Percentiles rank a stretch among this genome's conserved stretches.
Conservation (phyloP, 2,113 vertebrate genomes). For the Chamaea fasciata region DNA sequence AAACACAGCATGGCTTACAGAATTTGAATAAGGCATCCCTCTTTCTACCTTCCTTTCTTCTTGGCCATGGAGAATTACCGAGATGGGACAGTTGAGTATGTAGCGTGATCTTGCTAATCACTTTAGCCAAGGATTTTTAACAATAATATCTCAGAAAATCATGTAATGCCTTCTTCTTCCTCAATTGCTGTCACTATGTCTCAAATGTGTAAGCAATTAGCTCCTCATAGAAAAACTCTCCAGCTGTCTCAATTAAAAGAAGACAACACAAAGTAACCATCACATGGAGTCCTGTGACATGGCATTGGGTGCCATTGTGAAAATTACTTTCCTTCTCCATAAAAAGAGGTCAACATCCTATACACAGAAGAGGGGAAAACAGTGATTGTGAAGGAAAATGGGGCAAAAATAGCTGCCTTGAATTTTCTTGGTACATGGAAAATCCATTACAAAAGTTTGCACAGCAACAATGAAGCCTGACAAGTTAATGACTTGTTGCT, state of each 20-base stretch:
- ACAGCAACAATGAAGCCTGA: constrained; percentile 4
- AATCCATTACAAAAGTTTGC: constrained; percentile 21
- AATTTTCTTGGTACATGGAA: constrained; percentile 6
- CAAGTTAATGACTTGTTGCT: not conserved
- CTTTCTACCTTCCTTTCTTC: not conserved
- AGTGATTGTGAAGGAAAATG: not conserved
- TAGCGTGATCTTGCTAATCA: not conserved
- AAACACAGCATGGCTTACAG: not conserved
- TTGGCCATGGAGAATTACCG: accelerated
- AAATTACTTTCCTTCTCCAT: not conserved
- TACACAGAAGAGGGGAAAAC: not conserved
- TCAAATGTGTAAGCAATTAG: not conserved
- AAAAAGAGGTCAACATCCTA: not conserved
- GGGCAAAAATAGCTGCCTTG: not conserved
- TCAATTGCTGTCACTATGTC: not conserved
- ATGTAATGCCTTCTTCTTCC: not conserved
- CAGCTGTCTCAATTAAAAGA: not conserved
- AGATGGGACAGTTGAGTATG: not conserved
- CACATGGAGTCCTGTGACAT: accelerated
- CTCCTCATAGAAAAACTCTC: not conserved
- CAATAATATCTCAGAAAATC: not conserved
- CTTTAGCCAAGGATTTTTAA: not conserved
- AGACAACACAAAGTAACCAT: not conserved
- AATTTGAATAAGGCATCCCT: not conserved
- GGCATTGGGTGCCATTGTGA: not conserved